Evolutionary conservation across 2,797 vertebrate species (phyloP).

Genomic region (Hippoglossus hippoglossus): DNA sequence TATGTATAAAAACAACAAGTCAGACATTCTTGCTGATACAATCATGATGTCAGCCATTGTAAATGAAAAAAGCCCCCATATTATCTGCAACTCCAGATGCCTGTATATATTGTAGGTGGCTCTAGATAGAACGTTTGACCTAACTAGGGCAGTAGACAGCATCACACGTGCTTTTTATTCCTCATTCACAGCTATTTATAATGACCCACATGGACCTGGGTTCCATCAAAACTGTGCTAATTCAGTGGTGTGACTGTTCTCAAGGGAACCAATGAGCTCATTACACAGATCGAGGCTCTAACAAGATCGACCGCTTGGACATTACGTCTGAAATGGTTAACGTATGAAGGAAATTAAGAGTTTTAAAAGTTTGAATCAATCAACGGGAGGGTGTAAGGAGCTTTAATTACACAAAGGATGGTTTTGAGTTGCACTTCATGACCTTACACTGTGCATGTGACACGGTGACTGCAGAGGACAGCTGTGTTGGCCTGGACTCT

Average conservation of each 20-base stretch:
- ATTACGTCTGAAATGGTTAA: too few relatives aligned
- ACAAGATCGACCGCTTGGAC: background rate
- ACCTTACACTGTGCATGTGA: background rate
- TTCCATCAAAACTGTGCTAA: constrained; percentile 67
- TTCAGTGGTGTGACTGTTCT: constrained; percentile 58
- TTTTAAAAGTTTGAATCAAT: too few relatives aligned
- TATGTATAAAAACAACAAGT: background rate
- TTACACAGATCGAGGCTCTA: constrained; percentile 12
- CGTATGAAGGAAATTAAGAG: too few relatives aligned
- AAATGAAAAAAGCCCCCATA: constrained; percentile 2
- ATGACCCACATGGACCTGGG: constrained; percentile 75
- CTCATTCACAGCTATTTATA: constrained; percentile 77
- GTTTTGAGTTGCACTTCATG: background rate
- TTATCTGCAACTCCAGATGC: constrained; percentile 24
- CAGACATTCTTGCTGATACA: background rate
- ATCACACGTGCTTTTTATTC: constrained; percentile 8
- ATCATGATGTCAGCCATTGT: background rate
- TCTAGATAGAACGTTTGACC: constrained; percentile 30
- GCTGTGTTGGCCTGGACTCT: constrained; percentile 32
- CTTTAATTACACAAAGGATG: background rate
- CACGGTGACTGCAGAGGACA: constrained; percentile 4
- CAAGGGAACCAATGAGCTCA: constrained; percentile 63
- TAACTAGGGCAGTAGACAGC: constrained; percentile 64
- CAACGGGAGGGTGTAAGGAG: too few relatives aligned
- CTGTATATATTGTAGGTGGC: background rate